These are phyloP conservation scores for Synanthedon myopaeformis DNA, from an alignment of 2,888 invertebrate genomes.

Conservation along the genomic window DNA sequence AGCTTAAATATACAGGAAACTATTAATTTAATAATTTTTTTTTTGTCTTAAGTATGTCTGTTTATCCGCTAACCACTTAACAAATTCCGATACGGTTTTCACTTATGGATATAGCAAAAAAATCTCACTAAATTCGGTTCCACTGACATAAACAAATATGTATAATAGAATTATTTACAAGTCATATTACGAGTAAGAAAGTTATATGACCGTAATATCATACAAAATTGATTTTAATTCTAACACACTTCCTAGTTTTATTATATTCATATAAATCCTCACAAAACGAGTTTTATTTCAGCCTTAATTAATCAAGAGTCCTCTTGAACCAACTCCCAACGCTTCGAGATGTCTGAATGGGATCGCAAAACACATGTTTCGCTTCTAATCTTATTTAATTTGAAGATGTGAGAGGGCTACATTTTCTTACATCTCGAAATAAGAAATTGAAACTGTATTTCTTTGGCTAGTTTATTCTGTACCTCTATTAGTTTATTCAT, in stretches of 20 bases:
- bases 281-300: constrained; percentile 1
- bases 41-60: too few relatives aligned
- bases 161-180: not conserved
- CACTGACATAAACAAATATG: not conserved
- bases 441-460: too few relatives aligned
- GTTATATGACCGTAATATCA: too few relatives aligned
- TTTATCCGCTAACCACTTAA: too few relatives aligned
- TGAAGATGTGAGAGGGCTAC: constrained; percentile 8
- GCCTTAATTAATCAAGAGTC: constrained; percentile 12
- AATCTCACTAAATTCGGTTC: too few relatives aligned
- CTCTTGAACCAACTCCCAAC: constrained; percentile 15
- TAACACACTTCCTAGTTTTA: not conserved
- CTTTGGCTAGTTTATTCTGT: too few relatives aligned
- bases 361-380: constrained; percentile 8
- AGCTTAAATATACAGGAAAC: too few relatives aligned
- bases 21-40: too few relatives aligned
- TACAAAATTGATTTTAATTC: not conserved
- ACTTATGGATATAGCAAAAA: too few relatives aligned
- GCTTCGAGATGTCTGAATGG: constrained; percentile 12
- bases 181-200: too few relatives aligned
- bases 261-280: not conserved
- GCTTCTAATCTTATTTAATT: constrained; percentile 18
- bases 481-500: too few relatives aligned
- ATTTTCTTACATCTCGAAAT: not conserved
- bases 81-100: too few relatives aligned